Base-by-base conservation (phyloP, 2,888 invertebrate species). In the Cremastobaeus sp. region DNA sequence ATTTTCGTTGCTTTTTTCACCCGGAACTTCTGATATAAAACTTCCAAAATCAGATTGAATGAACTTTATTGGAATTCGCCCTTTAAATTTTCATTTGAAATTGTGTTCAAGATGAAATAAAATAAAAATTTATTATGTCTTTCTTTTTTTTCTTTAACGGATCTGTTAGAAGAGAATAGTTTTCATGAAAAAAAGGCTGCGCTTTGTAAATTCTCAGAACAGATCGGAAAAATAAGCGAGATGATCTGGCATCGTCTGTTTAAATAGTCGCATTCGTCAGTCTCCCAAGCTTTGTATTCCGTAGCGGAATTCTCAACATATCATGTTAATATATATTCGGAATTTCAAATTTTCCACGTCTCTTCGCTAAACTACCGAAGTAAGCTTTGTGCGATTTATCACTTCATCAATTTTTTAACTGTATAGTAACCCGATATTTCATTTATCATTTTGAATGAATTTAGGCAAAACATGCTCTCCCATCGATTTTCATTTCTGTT, bases 271-370 rank as follows among this genome's bases (percentile, higher is more conserved):
- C 43, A 50, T 60, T 17, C 30, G 52, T 54, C 39, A 39, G 48
- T 41, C 59, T 65, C 30, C 18, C 41, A 57, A 52, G 57, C 45
- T 68, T 59, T 55, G 65, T 54, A 71, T 74, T 76, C 77, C 73
- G 57, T 50, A 68, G 60, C 54, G 69, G 77, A 77, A 77, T 78
- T 69, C 74, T 55, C 70, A 73, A 74, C 52, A 64, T 71, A 77
- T 70, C 78, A 68, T 71, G 73, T 66, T 47, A 25, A 59, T 66
- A 64, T 60, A 39, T 54, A 57, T 64, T 28, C 41, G 35, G 32
- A 57, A 66, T 62, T 69, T 69, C 55, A 12, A 35, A 32, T 11
- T 50, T 8, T 20, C 21, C 28, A n/a, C 11, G 8, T 34, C 11
- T 18, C 30, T 47, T 66, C 39, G 35, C 48, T 41, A 59, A 66